Conservation (phyloP, 2,888 invertebrate genomes). For the Cheilosia vernalis region DNA sequence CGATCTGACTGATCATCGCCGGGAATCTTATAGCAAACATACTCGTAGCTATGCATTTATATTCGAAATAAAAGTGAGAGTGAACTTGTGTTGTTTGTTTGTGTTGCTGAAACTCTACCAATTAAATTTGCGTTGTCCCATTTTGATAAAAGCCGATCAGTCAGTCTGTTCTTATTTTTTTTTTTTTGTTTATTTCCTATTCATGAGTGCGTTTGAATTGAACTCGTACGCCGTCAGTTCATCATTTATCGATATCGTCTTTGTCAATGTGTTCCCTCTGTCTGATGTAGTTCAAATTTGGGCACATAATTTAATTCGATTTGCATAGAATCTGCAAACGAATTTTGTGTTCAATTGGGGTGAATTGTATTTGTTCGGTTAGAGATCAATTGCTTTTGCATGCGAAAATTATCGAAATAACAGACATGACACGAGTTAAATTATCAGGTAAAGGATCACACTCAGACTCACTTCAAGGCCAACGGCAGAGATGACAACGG, state of each 20-base stretch:
- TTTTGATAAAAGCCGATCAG: constrained; percentile 36
- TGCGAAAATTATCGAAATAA: not conserved
- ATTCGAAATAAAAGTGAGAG: constrained; percentile 33
- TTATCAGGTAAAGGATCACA: not conserved
- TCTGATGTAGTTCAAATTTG: constrained; percentile 6
- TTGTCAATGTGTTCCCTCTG: not conserved
- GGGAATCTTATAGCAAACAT: not conserved
- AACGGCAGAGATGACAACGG: not conserved
- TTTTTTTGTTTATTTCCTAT: not conserved
- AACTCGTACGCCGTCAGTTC: constrained; percentile 21
- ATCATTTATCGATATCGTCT: constrained; percentile 30
- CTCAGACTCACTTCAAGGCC: too few species aligned
- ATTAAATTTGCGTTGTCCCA: constrained; percentile 63
- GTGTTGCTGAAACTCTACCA: constrained; percentile 5
- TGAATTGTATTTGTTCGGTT: constrained; percentile 29
- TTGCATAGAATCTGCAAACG: constrained; percentile 39
- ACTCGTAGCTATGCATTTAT: not conserved
- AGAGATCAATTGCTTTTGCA: constrained; percentile 31
- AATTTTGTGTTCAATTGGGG: constrained; percentile 40
- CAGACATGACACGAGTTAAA: too few species aligned
- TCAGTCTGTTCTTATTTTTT: constrained; percentile 7
- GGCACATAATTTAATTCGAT: constrained; percentile 48
- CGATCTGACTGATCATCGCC: not conserved
- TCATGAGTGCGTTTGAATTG: constrained; percentile 8
- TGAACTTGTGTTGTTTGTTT: constrained; percentile 13